Percentiles rank a stretch among this genome's conserved stretches.
Conservation (phyloP, 2,888 invertebrate genomes). For the Parelbella ahira region DNA sequence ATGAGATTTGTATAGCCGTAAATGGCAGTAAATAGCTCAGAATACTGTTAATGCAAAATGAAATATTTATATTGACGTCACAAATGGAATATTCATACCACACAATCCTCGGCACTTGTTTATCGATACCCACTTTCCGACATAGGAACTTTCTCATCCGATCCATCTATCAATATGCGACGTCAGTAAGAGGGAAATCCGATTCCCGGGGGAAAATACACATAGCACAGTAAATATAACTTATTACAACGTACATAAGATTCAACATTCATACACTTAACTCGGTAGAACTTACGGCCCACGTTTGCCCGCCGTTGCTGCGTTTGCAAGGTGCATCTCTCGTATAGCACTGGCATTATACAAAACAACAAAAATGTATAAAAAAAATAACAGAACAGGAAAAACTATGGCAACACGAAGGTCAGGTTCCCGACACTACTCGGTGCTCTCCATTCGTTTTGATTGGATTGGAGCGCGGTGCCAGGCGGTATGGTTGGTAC, state of each 20-base stretch:
- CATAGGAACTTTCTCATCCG: conserved; percentile 44
- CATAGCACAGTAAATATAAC: conserved; percentile 8
- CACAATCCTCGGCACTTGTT: conserved; percentile 1
- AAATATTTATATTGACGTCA: no score
- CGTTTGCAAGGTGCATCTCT: conserved; percentile 59
- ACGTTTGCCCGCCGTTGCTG: conserved; percentile 54
- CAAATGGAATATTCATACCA: no score
- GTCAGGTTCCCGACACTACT: conserved; percentile 61
- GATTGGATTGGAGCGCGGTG: conserved; percentile 49
- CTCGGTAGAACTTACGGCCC: conserved; percentile 57
- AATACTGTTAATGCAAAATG: no score
- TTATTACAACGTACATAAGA: conserved; percentile 32
- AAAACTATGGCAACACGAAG: conserved; percentile 38
- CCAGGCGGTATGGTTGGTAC: conserved; percentile 68
- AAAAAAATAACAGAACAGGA: conserved; percentile 33
- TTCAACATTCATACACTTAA: conserved; percentile 31
- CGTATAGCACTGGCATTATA: conserved; percentile 64
- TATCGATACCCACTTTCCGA: conserved; percentile 23
- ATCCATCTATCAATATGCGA: conserved; percentile 47
- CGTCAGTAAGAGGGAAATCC: conserved; percentile 37
- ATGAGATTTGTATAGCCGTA: no score
- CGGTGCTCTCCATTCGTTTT: conserved; percentile 45
- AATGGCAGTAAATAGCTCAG: no score
- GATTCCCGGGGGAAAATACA: conserved; percentile 34
- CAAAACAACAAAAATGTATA: conserved; percentile 27